Evolutionary conservation across 2,797 vertebrate species (phyloP), one percentile per base, ranked within the genome.

Genomic region (Hapalemur alaotrensis): DNA sequence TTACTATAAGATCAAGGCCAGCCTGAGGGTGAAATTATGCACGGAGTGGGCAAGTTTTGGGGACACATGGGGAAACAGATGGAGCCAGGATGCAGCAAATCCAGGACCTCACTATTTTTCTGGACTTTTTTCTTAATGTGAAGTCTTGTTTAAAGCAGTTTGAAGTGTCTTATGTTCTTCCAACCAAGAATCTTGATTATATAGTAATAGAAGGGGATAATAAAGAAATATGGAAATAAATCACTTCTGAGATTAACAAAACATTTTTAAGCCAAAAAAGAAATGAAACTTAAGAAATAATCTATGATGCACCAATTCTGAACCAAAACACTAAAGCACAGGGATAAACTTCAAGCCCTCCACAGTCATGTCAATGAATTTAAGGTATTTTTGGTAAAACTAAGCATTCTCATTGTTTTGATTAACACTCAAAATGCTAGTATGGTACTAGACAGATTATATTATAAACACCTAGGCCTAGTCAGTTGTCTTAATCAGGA

Each of bases 331-430:
- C 22, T 23, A 65, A 0, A 23, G 14, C 17, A 50, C 2, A 54
- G 1, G 59, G 35, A 90, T 80, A 5, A 89, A 76, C 13, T 41
- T 23, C 7, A 93, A 95, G 7, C 12, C 22, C 13, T 84, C 22
- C 7, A 73, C 22, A 65, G 18, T 59, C 7, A 28, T 70, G 83
- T 59, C 20, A 81, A 30, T 18, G 89, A n/a, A 81, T 89, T 97
- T 91, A 78, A 46, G 23, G 50, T 50, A 63, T 43, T 79, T 95
- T 91, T 65, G 5, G 2, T n/a, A 81, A 85, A 95, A 88, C 10
- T 67, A 7, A 76, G 25, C 43, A 50, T 32, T 75, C 9, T 57
- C 8, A 35, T 81, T 87, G 13, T 79, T 96, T 85, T 72, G 32
- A 85, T 89, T 25, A 81, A n/a, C 7, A 70, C 4, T 46, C 79